A percentile compares a stretch with the other conserved stretches of the same genome.
Conservation (phyloP, 2,888 invertebrate species). For the Dysmachus trigonus region DNA sequence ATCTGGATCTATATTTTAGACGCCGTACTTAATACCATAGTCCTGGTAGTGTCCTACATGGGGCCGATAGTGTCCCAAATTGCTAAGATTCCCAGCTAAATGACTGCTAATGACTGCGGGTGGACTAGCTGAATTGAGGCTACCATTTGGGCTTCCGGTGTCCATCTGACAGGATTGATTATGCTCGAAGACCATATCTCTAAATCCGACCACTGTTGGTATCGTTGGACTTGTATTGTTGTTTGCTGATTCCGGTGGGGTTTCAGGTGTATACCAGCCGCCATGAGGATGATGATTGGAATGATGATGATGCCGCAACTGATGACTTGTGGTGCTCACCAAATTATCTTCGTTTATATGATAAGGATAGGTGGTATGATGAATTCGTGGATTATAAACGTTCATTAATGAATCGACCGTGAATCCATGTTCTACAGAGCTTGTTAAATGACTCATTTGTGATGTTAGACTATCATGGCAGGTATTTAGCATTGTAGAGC, state of each 20-base stretch:
- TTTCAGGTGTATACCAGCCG: constrained; percentile 65
- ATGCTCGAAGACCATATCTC: constrained; percentile 64
- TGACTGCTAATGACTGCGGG: constrained; percentile 60
- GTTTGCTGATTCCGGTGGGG: constrained; percentile 57
- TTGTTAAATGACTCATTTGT: constrained; percentile 64
- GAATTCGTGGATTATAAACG: constrained; percentile 64
- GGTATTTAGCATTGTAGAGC: constrained; percentile 62
- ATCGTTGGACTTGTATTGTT: constrained; percentile 53
- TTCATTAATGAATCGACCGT: constrained; percentile 65
- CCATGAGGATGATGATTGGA: constrained; percentile 62
- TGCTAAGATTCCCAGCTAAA: constrained; percentile 61
- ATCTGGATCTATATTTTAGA: constrained; percentile 54
- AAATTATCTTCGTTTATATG: constrained; percentile 64
- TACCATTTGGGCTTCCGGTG: constrained; percentile 63
- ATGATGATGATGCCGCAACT: constrained; percentile 54
- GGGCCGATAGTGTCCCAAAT: constrained; percentile 62
- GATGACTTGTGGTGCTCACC: constrained; percentile 55
- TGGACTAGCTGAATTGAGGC: constrained; percentile 63
- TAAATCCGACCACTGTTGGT: constrained; percentile 55
- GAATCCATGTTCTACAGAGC: constrained; percentile 63
- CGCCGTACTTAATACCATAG: constrained; percentile 65
- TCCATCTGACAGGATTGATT: constrained; percentile 65
- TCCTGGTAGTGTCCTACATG: constrained; percentile 63
- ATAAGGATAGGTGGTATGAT: constrained; percentile 63
- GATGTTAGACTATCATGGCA: constrained; percentile 62